Evolutionary conservation across 2,797 vertebrate genomes (phyloP).

Genomic region (Aulostomus chinensis): DNA sequence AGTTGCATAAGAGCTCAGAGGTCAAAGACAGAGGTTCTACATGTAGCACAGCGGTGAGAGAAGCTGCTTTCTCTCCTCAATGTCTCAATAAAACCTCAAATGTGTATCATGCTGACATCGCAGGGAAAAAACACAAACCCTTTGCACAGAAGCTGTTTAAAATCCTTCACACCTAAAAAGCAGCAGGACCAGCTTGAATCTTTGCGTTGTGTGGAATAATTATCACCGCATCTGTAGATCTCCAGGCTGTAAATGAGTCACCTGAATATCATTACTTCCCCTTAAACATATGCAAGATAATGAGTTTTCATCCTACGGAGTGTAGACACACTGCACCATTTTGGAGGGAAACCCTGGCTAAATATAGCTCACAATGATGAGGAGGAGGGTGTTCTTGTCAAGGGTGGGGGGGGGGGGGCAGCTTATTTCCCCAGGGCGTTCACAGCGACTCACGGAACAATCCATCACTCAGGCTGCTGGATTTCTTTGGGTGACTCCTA

Average conservation of each 20-base stretch:
- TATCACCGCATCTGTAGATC: not conserved
- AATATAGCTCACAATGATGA: constrained; percentile 39
- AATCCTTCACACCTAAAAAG: no score
- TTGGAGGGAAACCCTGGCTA: constrained; percentile 39
- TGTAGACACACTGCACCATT: no score
- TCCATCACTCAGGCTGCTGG: constrained; percentile 35
- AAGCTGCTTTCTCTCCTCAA: not conserved
- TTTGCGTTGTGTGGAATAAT: constrained; percentile 1
- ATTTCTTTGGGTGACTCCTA: constrained; percentile 23
- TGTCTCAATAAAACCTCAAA: no score
- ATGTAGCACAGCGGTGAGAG: constrained; percentile 17
- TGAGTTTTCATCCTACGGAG: not conserved
- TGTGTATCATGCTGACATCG: not conserved
- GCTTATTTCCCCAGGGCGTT: constrained; percentile 34
- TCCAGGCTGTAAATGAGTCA: not conserved
- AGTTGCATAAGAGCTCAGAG: constrained; percentile 7
- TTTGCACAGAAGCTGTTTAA: no score
- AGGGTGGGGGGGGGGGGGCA: no score
- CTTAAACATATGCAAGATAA: constrained; percentile 1
- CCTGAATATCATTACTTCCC: not conserved
- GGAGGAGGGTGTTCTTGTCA: constrained; percentile 6
- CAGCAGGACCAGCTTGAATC: not conserved
- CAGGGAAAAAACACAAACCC: not conserved
- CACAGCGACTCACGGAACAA: constrained; percentile 49
- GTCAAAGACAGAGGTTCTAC: constrained; percentile 12